These are phyloP conservation scores for Chrysogorgia sp. DNA, from an alignment of 92 coral and sea anemone genomes.

Conservation along the genomic window DNA sequence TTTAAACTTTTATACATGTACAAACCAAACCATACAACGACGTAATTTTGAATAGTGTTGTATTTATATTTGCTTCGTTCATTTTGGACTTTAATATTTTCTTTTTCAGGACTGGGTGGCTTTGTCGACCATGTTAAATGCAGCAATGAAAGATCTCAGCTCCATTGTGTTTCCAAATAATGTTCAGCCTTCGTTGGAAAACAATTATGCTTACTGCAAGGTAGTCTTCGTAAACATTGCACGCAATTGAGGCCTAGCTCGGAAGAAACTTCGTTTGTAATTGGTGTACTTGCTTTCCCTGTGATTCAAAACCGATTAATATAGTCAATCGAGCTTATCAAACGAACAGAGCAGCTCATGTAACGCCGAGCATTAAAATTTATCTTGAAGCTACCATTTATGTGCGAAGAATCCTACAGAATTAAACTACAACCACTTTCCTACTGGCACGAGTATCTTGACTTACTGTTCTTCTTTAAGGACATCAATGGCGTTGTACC, in stretches of 20 bases:
- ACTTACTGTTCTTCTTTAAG: no score
- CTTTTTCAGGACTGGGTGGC: constrained; percentile 21
- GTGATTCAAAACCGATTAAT: no score
- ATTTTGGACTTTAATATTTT: not conserved
- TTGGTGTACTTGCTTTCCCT: not conserved
- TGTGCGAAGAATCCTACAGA: no score
- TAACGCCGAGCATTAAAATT: no score
- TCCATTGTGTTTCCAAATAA: constrained; percentile 13
- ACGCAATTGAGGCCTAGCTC: not conserved
- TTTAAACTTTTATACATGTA: not conserved
- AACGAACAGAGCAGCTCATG: no score
- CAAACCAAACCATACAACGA: not conserved
- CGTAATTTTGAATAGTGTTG: not conserved
- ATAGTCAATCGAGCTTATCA: no score
- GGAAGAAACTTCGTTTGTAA: not conserved
- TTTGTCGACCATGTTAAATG: not conserved
- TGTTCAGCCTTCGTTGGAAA: constrained; percentile 7
- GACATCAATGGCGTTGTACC: no score
- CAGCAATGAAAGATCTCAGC: constrained; percentile 6
- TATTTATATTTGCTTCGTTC: not conserved
- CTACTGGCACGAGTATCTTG: no score
- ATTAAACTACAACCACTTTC: no score
- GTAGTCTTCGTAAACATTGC: not conserved
- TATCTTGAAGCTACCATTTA: no score
- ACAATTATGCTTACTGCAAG: not conserved